phyloP scores from a whole-genome alignment of 2,797 vertebrate genomes.

The Crocodylus rhombifer region DNA sequence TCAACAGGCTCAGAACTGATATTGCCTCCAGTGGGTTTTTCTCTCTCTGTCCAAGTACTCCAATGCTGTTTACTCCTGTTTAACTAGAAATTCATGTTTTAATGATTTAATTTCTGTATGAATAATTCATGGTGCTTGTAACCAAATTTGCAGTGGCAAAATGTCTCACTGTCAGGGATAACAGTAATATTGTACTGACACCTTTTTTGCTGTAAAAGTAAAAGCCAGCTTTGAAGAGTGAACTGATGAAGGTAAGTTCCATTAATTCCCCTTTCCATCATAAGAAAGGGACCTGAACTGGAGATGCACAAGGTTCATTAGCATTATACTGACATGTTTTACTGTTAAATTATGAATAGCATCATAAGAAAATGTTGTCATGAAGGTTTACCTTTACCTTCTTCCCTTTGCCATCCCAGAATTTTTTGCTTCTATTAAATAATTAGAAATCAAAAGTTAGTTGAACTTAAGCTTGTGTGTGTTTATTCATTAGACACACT shows the following conservation, averaged over 20 bases:
- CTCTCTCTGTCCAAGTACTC: not conserved
- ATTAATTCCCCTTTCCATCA: not conserved
- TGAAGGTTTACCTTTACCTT: not conserved
- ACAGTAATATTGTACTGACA: not conserved
- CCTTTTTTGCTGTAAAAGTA: not conserved
- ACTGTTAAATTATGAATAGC: constrained; percentile 27
- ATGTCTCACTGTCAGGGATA: not conserved
- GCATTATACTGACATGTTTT: not conserved
- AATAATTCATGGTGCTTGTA: constrained; percentile 19
- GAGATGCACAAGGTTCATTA: not conserved
- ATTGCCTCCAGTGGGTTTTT: not conserved
- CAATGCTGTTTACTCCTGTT: constrained; percentile 2
- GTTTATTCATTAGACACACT: constrained; percentile 23
- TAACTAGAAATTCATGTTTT: constrained; percentile 20
- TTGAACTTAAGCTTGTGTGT: not conserved
- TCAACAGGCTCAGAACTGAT: not conserved
- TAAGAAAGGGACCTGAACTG: not conserved
- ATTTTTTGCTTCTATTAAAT: constrained; percentile 39
- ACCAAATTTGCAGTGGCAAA: constrained; percentile 32
- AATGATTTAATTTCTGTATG: constrained; percentile 32
- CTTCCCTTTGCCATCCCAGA: not conserved
- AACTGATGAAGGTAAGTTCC: not conserved
- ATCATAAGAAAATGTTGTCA: not conserved
- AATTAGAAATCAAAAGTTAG: constrained; percentile 29
- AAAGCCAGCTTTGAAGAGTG: not conserved